phyloP scores from a whole-genome alignment of 2,888 invertebrate species.

The Agrypnus murinus region DNA sequence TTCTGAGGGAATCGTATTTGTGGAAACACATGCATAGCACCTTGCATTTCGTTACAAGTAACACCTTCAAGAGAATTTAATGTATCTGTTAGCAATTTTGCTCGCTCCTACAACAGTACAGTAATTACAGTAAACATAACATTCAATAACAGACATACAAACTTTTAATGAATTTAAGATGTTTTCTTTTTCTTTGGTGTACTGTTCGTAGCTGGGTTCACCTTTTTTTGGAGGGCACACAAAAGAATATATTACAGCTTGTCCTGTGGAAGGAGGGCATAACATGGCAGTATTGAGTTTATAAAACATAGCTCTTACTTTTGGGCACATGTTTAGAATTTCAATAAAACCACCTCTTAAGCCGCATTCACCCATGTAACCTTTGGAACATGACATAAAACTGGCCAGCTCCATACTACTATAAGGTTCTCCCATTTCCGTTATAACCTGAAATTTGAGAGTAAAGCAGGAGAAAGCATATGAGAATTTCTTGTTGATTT shows the following conservation, averaged over 20 bases:
- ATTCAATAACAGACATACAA: neutral
- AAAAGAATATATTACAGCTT: constrained; percentile 81
- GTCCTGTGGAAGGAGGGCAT: constrained; percentile 82
- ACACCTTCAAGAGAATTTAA: constrained; percentile 94
- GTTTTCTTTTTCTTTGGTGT: constrained; percentile 75
- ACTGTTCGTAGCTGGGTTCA: constrained; percentile 82
- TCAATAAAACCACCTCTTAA: constrained; percentile 81
- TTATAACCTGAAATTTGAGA: constrained; percentile 70
- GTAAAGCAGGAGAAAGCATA: too few relatives aligned
- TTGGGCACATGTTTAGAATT: constrained; percentile 79
- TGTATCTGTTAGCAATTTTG: constrained; percentile 88
- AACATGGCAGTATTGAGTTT: constrained; percentile 83
- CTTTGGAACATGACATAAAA: constrained; percentile 85
- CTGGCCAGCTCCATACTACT: constrained; percentile 80
- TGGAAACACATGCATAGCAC: constrained; percentile 99
- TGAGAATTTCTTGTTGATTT: constrained; percentile 50
- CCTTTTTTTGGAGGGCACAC: constrained; percentile 82
- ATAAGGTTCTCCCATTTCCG: constrained; percentile 81
- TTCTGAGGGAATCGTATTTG: constrained; percentile 85
- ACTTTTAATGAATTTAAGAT: constrained; percentile 69
- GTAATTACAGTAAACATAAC: neutral
- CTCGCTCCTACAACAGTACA: constrained; percentile 72
- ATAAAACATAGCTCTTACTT: constrained; percentile 76
- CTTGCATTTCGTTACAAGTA: constrained; percentile 87
- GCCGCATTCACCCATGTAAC: constrained; percentile 79